Evolutionary conservation across 2,113 vertebrate genomes (phyloP), one percentile per base, ranked within the genome.

Genomic region (Varanus komodoensis): DNA sequence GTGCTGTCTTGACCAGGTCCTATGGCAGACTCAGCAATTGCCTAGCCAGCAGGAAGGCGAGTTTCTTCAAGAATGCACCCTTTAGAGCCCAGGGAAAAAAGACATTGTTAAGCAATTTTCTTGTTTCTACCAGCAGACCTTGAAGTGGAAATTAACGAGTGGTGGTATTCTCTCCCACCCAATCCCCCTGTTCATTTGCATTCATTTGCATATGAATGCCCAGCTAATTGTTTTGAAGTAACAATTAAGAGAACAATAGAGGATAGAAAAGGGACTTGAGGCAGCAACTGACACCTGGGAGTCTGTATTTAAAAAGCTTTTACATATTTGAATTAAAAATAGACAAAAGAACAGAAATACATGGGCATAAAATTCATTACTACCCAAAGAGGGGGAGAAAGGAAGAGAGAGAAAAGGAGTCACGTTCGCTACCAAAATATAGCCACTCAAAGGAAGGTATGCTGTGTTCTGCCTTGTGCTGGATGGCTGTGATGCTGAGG

Each of bases 201-300:
- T 96, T 93, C 69, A 97, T 97, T 97, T 97, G 95, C 97, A 97
- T 97, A 94, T 97, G 96, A 98, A 98, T 98, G 96, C 90, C 93
- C 91, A 96, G 95, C 96, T 97, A 97, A 98, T 97, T 98, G 97
- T 97, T 97, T 97, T 97, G 96, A 97, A 97, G 96, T 96, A 97
- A 97, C 97, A 97, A 97, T 98, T 97, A 98, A 96, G 96, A 96
- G 97, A 98, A 98, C 97, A 97, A 97, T 97, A 92, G 95, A 97
- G 95, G 94, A 95, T 97, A 97, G 95, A 96, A 96, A 97, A 96
- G 96, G 95, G 94, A 95, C 95, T 96, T 94, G 92, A 97, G 94
- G 95, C 96, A 96, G 96, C 95, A 96, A 96, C 94, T 97, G 96
- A 97, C 97, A 97, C 97, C 96, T 98, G 97, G 97, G 96, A 97